Evolutionary conservation across 2,113 vertebrate species (phyloP).

Genomic region (Aramus guarauna): DNA sequence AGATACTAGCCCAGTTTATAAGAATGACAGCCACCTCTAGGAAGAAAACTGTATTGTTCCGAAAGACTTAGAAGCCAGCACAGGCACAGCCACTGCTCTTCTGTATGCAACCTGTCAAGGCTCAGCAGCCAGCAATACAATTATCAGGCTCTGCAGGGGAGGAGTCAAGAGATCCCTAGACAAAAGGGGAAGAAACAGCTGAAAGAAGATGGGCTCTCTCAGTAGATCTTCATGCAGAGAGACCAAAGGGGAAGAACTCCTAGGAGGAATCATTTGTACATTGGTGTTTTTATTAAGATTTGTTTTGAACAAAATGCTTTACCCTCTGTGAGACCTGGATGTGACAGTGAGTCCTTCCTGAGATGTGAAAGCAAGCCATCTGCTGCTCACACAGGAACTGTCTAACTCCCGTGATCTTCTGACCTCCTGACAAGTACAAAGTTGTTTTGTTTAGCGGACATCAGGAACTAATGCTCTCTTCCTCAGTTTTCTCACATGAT

Average conservation of each 20-base stretch:
- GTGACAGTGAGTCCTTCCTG: neutral
- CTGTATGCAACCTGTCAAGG: accelerated
- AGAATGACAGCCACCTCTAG: neutral
- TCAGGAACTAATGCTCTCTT: neutral
- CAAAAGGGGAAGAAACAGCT: neutral
- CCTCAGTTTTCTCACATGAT: neutral
- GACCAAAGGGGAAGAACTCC: neutral
- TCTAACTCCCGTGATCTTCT: neutral
- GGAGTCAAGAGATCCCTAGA: neutral
- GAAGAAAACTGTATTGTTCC: neutral
- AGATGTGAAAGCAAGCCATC: neutral
- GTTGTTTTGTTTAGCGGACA: neutral
- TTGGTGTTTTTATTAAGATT: neutral
- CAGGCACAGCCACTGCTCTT: neutral
- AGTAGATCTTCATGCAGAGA: neutral
- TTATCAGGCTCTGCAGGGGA: neutral
- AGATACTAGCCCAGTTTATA: neutral
- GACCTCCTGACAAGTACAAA: neutral
- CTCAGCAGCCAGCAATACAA: neutral
- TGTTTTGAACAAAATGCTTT: neutral
- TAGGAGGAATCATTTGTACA: neutral
- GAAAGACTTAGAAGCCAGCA: neutral
- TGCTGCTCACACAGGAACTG: neutral
- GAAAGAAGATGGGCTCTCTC: neutral
- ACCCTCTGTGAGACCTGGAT: neutral